phyloP scores from a whole-genome alignment of 2,113 vertebrate genomes.

The Narcine bancroftii region DNA sequence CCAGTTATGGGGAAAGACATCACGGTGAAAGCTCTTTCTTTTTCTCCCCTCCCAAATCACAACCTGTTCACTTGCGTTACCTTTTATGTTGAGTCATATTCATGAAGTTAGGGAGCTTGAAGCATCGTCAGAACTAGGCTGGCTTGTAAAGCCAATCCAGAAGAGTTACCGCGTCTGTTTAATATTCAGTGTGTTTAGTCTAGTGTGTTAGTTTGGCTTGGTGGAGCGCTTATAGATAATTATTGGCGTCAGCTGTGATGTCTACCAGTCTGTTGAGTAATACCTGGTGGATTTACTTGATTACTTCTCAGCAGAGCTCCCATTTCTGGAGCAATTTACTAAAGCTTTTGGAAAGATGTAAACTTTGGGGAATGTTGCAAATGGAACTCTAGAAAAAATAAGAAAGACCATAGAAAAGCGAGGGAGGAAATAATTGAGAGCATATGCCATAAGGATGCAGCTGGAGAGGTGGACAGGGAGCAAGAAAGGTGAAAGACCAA shows the following conservation, averaged over 20 bases:
- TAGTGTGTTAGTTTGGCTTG: conserved; percentile 21
- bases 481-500: not conserved
- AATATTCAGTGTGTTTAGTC: conserved; percentile 33
- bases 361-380: not conserved
- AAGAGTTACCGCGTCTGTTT: conserved; percentile 16
- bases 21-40: not conserved
- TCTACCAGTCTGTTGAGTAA: not conserved
- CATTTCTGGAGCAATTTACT: conserved; percentile 8
- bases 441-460: not conserved
- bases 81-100: not conserved
- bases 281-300: conserved; percentile 3
- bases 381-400: not conserved
- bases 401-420: not conserved
- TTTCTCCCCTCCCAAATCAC: not conserved
- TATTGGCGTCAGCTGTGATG: not conserved
- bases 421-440: not conserved
- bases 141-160: not conserved
- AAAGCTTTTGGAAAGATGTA: not conserved
- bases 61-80: not conserved
- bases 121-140: not conserved
- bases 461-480: not conserved
- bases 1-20: not conserved
- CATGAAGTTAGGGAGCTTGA: not conserved
- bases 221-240: not conserved
- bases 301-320: not conserved